Evolutionary conservation across 2,797 vertebrate genomes (phyloP), one percentile per base, ranked within the genome.

Genomic region (Neosalanx taihuensis): DNA sequence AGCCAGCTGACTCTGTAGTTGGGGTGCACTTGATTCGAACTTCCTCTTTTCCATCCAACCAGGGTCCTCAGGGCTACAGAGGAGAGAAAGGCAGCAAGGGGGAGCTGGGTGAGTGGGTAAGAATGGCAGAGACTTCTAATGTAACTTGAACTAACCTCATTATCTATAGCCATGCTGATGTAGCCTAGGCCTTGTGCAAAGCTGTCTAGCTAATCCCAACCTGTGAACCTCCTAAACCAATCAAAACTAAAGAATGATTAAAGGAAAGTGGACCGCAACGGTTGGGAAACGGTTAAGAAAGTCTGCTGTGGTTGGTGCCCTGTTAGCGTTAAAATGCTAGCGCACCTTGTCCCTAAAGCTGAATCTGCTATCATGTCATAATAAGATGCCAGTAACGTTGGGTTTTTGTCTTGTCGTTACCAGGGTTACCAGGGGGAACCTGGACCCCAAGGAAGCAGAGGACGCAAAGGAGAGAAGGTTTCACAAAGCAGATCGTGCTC

Each of bases 91-190:
- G 92, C 67, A 79, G 9, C 82, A 90, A 89, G 83, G 93, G 92
- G 89, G 92, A 93, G 84, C 87, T 75, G 87, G 93, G 92, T 91
- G 92, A 93, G 83, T 90, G 87, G 93, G 93, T 93, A 93, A 93
- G 92, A 89, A 73, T 77, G 66, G 64, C 80, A 77, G 81, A 66
- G 49, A 73, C 79, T 89, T 88, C 64, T 87, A 75, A 69, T 72
- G 66, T 71, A 72, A 65, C 76, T 30, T 37, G 20, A 26, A 76
- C 62, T 41, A 67, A 53, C 51, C 51, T 17, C 17, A 1, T 53
- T n/a, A 2, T 53, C 3, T 53, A 53, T 12, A 53, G 51, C 18
- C 51, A 53, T 53, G 51, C 51, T 18, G 17, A 53, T 53, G 37
- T 41, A 10, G 37, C 37, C 37, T 41, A 41, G 37, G 37, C 37